These are phyloP conservation scores for Romanogobio albipinnatus DNA, from an alignment of 2,113 vertebrate genomes.

Conservation along the genomic window DNA sequence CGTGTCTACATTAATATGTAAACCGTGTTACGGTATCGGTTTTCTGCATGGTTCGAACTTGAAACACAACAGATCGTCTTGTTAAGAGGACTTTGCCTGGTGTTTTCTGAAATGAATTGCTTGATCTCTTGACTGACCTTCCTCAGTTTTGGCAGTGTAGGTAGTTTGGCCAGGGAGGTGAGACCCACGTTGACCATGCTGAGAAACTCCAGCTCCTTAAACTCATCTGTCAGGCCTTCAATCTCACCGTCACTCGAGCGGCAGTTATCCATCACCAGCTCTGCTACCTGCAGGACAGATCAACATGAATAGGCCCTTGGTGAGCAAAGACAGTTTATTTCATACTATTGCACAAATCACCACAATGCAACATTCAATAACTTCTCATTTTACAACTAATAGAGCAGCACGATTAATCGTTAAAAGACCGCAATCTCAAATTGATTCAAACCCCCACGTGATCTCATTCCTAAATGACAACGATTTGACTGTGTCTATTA, in stretches of 20 bases:
- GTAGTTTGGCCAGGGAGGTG: constrained; percentile 88
- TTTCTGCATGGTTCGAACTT: not conserved
- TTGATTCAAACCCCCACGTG: too few relatives aligned
- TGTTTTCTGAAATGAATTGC: not conserved
- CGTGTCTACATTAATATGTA: not conserved
- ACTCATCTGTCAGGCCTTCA: constrained; percentile 93
- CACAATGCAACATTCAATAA: not conserved
- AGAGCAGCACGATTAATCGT: too few relatives aligned
- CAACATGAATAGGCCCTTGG: not conserved
- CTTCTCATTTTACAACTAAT: not conserved
- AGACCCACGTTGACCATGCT: constrained; percentile 94
- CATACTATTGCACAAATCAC: not conserved
- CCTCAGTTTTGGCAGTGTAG: constrained; percentile 91
- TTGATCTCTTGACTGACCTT: constrained; percentile 79
- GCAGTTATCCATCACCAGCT: constrained; percentile 94
- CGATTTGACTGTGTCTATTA: too few relatives aligned
- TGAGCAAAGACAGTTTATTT: not conserved
- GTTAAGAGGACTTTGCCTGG: not conserved
- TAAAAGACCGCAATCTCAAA: too few relatives aligned
- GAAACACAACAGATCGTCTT: not conserved
- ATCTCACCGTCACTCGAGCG: constrained; percentile 89
- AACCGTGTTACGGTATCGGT: not conserved
- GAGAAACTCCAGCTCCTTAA: constrained; percentile 90
- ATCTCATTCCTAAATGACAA: too few relatives aligned
- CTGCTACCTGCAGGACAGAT: constrained; percentile 80